These are phyloP conservation scores for Spilosoma lubricipeda DNA, from an alignment of 2,888 invertebrate genomes.

Conservation along the genomic window DNA sequence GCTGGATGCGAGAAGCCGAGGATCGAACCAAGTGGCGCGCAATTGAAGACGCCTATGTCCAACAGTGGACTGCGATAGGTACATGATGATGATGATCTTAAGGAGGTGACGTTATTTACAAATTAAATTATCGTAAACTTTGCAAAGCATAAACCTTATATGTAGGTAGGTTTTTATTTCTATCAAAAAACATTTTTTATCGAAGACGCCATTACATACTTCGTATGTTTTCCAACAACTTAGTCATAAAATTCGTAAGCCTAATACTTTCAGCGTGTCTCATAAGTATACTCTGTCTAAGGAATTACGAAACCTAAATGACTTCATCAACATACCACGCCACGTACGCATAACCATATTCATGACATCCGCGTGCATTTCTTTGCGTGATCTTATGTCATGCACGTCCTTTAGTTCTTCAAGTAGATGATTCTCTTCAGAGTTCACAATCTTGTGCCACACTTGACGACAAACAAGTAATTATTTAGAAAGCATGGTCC, in stretches of 20 bases:
- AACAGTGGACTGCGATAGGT: too few relatives aligned
- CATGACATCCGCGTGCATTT: constrained; percentile 12
- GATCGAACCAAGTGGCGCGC: too few relatives aligned
- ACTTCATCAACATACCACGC: constrained; percentile 7
- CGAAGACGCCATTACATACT: background rate
- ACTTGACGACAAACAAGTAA: constrained; percentile 17
- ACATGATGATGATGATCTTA: too few relatives aligned
- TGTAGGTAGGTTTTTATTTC: too few relatives aligned
- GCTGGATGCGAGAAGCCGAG: too few relatives aligned
- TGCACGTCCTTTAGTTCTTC: background rate
- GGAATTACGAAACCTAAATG: constrained; percentile 2
- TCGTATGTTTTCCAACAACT: background rate
- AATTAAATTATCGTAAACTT: too few relatives aligned
- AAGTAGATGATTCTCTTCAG: constrained; percentile 11
- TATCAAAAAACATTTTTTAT: too few relatives aligned
- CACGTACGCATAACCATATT: background rate
- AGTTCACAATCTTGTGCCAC: constrained; percentile 13
- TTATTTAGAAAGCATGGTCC: constrained; percentile 23
- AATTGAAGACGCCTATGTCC: too few relatives aligned
- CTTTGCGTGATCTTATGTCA: constrained; percentile 13
- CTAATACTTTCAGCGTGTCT: background rate
- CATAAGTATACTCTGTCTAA: background rate
- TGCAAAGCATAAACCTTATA: too few relatives aligned
- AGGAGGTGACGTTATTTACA: too few relatives aligned
- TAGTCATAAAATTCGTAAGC: background rate